Evolutionary conservation across 2,888 invertebrate species (phyloP).

Genomic region (Drosophila rubida): DNA sequence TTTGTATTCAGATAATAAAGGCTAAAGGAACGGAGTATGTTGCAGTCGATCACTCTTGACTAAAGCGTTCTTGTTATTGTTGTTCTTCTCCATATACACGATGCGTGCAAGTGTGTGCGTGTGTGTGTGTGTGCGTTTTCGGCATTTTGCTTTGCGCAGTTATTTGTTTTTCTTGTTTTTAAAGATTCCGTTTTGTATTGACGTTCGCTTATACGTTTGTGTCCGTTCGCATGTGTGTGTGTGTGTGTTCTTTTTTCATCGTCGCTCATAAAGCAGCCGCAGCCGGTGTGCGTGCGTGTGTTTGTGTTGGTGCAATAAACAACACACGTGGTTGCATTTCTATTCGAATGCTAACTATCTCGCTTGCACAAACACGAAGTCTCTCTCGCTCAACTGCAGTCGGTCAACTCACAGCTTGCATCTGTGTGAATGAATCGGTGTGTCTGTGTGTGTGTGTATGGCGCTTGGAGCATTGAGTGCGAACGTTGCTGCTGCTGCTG

Average conservation of each 20-base stretch:
- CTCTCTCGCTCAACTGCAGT: slow-evolving; percentile 32
- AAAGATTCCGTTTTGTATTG: slow-evolving; percentile 72
- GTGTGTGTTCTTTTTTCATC: slow-evolving; percentile 19
- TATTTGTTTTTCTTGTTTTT: slow-evolving; percentile 80
- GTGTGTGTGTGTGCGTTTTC: slow-evolving; percentile 52
- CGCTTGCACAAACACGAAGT: slow-evolving; percentile 14
- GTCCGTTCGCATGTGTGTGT: slow-evolving; percentile 18
- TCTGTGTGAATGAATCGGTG: neutral
- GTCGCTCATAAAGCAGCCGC: slow-evolving; percentile 36
- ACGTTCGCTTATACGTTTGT: slow-evolving; percentile 60
- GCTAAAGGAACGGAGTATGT: too few species aligned
- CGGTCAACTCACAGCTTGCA: slow-evolving; percentile 19
- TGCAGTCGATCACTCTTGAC: too few species aligned
- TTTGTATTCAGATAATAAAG: too few species aligned
- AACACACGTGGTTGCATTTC: slow-evolving; percentile 78
- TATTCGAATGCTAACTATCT: slow-evolving; percentile 39
- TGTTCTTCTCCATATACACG: slow-evolving; percentile 14
- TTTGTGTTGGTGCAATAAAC: slow-evolving; percentile 59
- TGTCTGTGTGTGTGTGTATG: slow-evolving; percentile 28
- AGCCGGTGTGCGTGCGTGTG: slow-evolving; percentile 40
- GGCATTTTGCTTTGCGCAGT: slow-evolving; percentile 68
- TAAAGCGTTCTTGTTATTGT: slow-evolving; percentile 23
- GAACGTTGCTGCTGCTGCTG: slow-evolving; percentile 25
- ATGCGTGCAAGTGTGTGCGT: slow-evolving; percentile 5
- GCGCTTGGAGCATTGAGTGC: slow-evolving; percentile 36